Conservation (phyloP, 2,888 invertebrate species). For the Caenorhabditis macrosperma region DNA sequence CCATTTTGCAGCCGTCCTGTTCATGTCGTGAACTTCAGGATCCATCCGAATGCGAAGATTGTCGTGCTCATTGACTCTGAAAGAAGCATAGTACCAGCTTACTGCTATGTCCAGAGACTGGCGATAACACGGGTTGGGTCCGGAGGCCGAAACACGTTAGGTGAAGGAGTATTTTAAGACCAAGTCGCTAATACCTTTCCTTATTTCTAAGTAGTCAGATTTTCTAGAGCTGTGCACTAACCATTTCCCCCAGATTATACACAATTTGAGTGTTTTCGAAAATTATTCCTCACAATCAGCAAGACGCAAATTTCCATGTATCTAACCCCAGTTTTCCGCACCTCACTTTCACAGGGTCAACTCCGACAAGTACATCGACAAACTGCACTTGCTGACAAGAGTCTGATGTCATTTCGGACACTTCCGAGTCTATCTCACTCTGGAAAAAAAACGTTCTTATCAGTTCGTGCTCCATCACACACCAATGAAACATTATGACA, state of each 20-base stretch:
- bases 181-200: neutral
- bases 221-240: too few relatives aligned
- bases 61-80: conserved; percentile 24
- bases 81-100: too few relatives aligned
- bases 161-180: too few relatives aligned
- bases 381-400: conserved; percentile 44
- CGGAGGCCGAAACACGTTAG: too few relatives aligned
- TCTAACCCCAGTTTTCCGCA: too few relatives aligned
- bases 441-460: neutral
- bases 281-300: too few relatives aligned
- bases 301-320: too few relatives aligned
- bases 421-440: neutral
- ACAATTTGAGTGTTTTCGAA: too few relatives aligned
- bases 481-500: conserved; percentile 47
- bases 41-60: conserved; percentile 57
- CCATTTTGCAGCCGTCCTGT: conserved; percentile 35
- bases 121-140: too few relatives aligned
- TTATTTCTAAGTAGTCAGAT: too few relatives aligned
- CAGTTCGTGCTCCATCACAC: neutral
- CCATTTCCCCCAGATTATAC: too few relatives aligned
- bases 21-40: conserved; percentile 48
- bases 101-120: too few relatives aligned
- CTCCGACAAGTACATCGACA: conserved; percentile 46
- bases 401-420: neutral
- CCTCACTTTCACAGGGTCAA: conserved; percentile 32